Percentiles rank a stretch among this genome's conserved stretches.
phyloP scores from a whole-genome alignment of 1,140 invertebrate species.

The Saccostrea cuccullata region DNA sequence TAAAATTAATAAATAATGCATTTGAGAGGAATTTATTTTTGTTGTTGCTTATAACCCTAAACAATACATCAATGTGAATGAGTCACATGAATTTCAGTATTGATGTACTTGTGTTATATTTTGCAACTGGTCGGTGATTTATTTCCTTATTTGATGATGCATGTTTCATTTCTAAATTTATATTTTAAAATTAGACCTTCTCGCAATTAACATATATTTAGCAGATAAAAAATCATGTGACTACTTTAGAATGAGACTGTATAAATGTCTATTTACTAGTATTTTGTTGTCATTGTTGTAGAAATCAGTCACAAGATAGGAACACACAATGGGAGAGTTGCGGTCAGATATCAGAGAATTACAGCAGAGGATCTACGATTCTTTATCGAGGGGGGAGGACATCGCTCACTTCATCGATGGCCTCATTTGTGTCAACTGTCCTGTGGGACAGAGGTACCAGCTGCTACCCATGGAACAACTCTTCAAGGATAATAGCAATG shows the following conservation, averaged over 20 bases:
- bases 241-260: too few relatives aligned
- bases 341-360: background rate
- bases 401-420: background rate
- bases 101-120: background rate
- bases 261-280: background rate
- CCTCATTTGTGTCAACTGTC: constrained; percentile 11
- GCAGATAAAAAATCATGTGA: too few relatives aligned
- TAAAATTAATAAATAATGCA: background rate
- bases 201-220: too few relatives aligned
- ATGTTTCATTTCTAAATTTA: too few relatives aligned
- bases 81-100: background rate
- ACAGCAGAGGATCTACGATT: background rate
- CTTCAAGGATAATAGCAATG: constrained; percentile 27
- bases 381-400: background rate
- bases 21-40: background rate
- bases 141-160: too few relatives aligned
- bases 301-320: background rate
- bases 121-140: too few relatives aligned
- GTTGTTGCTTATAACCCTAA: background rate
- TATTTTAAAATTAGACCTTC: too few relatives aligned
- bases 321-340: background rate
- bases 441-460: background rate
- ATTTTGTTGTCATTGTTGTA: background rate
- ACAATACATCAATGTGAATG: background rate
- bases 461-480: constrained; percentile 1